phyloP scores from a whole-genome alignment of 1,140 invertebrate genomes.

The Manduca sexta region DNA sequence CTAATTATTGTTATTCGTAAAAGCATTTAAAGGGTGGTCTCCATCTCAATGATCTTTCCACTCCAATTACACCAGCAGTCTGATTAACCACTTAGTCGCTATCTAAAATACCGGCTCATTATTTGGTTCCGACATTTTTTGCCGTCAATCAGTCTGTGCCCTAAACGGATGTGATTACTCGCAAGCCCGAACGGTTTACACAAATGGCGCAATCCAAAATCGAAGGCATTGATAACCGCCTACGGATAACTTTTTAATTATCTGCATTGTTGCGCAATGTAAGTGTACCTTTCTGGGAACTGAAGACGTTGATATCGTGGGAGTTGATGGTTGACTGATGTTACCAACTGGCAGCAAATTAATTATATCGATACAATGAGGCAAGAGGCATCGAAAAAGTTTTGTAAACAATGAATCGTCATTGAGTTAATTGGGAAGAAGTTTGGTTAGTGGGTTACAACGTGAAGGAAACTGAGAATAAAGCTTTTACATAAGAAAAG shows the following conservation, averaged over 20 bases:
- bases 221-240: conserved; percentile 14
- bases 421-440: conserved; percentile 20
- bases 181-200: background rate
- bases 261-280: conserved; percentile 29
- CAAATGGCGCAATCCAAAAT: conserved; percentile 12
- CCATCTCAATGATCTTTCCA: too few relatives aligned
- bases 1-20: too few relatives aligned
- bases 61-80: too few relatives aligned
- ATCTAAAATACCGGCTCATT: too few relatives aligned
- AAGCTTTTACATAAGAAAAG: too few relatives aligned
- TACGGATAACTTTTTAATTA: conserved; percentile 28
- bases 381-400: conserved; percentile 23
- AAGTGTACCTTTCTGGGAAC: conserved; percentile 23
- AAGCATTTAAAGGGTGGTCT: too few relatives aligned
- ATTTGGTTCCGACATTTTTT: too few relatives aligned
- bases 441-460: conserved; percentile 2
- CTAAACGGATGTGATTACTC: too few relatives aligned
- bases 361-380: conserved; percentile 27
- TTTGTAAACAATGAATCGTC: conserved; percentile 14
- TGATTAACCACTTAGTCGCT: too few relatives aligned
- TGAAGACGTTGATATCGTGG: conserved; percentile 40
- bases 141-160: too few relatives aligned
- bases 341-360: conserved; percentile 58
- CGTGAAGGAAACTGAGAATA: conserved; percentile 2
- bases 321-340: conserved; percentile 61